Percentiles rank a stretch among this genome's conserved stretches.
phyloP scores from a whole-genome alignment of 2,888 invertebrate genomes.

The Philereme transversata region DNA sequence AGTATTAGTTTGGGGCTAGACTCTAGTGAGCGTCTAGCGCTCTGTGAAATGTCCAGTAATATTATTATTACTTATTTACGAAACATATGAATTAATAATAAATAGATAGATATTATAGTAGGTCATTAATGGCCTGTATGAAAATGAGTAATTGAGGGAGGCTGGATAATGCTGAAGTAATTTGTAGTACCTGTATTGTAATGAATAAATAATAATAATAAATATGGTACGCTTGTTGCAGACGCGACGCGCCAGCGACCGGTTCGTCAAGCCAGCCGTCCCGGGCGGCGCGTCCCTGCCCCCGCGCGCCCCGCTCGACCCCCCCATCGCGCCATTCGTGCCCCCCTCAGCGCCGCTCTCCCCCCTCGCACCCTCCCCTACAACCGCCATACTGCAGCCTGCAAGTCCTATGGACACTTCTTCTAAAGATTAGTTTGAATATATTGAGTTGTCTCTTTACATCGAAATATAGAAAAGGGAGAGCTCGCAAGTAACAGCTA shows the following conservation, averaged over 20 bases:
- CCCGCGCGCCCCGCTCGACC: conserved; percentile 29
- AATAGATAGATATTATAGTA: no score
- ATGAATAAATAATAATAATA: no score
- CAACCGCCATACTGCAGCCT: conserved; percentile 54
- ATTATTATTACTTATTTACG: no score
- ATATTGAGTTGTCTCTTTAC: conserved; percentile 21
- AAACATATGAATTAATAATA: no score
- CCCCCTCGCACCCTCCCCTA: conserved; percentile 32
- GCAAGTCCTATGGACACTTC: conserved; percentile 91
- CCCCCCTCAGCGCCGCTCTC: conserved; percentile 37
- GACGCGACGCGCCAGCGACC: conserved; percentile 89
- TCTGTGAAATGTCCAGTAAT: no score
- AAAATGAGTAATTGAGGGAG: no score
- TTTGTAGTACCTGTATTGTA: no score
- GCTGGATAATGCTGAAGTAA: no score
- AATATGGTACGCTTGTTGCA: conserved; percentile 46
- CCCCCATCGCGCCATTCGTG: conserved; percentile 38
- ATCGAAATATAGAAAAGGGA: conserved; percentile 21
- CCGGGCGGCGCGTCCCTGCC: conserved; percentile 80
- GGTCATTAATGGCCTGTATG: no score
- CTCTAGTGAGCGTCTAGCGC: no score
- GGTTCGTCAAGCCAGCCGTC: conserved; percentile 94
- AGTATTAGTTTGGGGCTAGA: no score
- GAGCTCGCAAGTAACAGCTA: conserved; percentile 14
- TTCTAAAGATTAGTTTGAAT: conserved; percentile 78